Evolutionary conservation across 1,140 invertebrate species (phyloP).

Genomic region (Drosophila teissieri): DNA sequence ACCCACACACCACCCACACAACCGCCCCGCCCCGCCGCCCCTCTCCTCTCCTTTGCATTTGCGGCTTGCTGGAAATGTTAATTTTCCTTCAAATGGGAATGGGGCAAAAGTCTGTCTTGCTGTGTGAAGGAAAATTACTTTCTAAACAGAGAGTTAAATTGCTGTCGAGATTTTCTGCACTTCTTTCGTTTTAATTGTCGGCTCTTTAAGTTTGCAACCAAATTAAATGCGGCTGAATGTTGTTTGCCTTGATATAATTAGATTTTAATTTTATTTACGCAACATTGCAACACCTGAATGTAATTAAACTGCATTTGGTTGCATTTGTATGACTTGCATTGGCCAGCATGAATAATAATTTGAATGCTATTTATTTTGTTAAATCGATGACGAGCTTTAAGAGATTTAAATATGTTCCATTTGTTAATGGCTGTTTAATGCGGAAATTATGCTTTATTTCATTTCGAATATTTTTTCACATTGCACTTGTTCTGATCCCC

Average conservation of each 20-base stretch:
- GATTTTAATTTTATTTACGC: slow-evolving; percentile 18
- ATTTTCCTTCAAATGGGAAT: slow-evolving; percentile 40
- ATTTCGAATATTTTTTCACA: neutral
- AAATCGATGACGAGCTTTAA: slow-evolving; percentile 9
- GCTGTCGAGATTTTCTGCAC: slow-evolving; percentile 22
- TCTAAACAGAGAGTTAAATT: slow-evolving; percentile 32
- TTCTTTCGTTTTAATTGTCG: slow-evolving; percentile 9
- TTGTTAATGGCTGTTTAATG: neutral
- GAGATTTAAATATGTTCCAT: neutral
- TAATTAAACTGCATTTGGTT: slow-evolving; percentile 20
- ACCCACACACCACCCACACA: slow-evolving; percentile 9
- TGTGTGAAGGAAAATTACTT: slow-evolving; percentile 40
- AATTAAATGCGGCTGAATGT: slow-evolving; percentile 1
- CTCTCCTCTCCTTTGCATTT: slow-evolving; percentile 30
- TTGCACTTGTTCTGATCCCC: neutral
- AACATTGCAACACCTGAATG: slow-evolving; percentile 11
- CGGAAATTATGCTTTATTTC: neutral
- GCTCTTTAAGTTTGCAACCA: slow-evolving; percentile 15
- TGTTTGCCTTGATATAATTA: slow-evolving; percentile 10
- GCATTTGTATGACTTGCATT: neutral
- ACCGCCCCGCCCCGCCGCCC: neutral
- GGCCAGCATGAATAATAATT: slow-evolving; percentile 20
- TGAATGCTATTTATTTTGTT: slow-evolving; percentile 1
- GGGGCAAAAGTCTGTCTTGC: slow-evolving; percentile 8
- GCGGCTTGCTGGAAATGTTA: slow-evolving; percentile 49